phyloP scores from a whole-genome alignment of 1,140 invertebrate species.

The Oncopodura yosiiana region DNA sequence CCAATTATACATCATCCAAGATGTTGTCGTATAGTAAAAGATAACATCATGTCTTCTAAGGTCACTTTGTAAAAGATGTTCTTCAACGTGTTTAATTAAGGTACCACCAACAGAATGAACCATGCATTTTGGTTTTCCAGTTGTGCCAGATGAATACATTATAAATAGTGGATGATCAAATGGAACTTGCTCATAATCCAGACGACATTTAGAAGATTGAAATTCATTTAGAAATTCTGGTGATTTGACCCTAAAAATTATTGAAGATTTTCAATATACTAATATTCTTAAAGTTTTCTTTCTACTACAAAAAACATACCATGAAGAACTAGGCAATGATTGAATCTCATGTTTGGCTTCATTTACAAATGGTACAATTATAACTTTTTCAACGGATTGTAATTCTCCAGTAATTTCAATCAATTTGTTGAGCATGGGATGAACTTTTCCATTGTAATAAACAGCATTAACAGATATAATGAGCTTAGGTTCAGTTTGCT shows the following conservation, averaged over 20 bases:
- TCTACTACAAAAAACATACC: constrained; percentile 9
- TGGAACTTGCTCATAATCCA: constrained; percentile 47
- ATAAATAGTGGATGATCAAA: constrained; percentile 54
- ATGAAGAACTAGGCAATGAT: neutral
- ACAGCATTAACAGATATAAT: constrained; percentile 48
- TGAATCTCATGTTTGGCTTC: neutral
- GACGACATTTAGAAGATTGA: neutral
- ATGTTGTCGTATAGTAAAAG: constrained; percentile 51
- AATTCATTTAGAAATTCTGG: constrained; percentile 18
- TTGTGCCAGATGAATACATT: constrained; percentile 54
- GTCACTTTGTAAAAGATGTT: constrained; percentile 49
- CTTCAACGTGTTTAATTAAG: constrained; percentile 50
- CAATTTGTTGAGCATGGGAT: constrained; percentile 46
- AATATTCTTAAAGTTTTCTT: neutral
- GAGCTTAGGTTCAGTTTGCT: constrained; percentile 47
- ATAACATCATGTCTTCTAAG: constrained; percentile 46
- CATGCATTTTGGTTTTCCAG: constrained; percentile 53
- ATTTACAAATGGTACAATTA: constrained; percentile 44
- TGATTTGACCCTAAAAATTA: constrained; percentile 20
- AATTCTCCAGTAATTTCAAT: constrained; percentile 44
- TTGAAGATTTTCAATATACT: neutral
- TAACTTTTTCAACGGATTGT: constrained; percentile 42
- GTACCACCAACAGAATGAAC: constrained; percentile 53
- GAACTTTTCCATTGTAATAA: constrained; percentile 49
- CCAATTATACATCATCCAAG: constrained; percentile 15